Conservation (phyloP, 2,888 invertebrate genomes). For the Alentia gelatinosa region DNA sequence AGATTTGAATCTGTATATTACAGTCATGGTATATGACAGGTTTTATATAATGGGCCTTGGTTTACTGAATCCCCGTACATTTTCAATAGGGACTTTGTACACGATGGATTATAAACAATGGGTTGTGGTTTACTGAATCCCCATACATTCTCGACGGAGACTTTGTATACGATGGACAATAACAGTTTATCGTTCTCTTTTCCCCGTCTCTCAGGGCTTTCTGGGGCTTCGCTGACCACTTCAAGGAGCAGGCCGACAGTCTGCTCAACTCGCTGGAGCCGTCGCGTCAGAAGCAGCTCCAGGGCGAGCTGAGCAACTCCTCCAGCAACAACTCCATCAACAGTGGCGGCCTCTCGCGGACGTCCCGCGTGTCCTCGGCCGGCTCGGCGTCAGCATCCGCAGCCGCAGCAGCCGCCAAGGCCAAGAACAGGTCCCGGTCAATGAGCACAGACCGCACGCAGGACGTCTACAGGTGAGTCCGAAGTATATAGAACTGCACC, state of each 20-base stretch:
- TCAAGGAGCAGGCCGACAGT: conserved; percentile 93
- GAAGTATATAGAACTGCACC: no score
- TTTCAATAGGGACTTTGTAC: no score
- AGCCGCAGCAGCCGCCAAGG: neutral
- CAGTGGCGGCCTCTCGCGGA: conserved; percentile 64
- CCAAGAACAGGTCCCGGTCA: conserved; percentile 60
- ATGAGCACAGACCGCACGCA: conserved; percentile 60
- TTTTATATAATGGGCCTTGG: neutral
- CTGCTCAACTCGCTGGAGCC: conserved; percentile 91
- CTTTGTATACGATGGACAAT: neutral
- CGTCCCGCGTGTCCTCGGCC: conserved; percentile 16
- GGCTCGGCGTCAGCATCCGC: neutral
- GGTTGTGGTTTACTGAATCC: no score
- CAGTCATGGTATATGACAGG: no score
- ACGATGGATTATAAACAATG: no score
- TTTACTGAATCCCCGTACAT: no score
- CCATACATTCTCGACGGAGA: no score
- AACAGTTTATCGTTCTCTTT: neutral
- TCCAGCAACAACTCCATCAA: conserved; percentile 81
- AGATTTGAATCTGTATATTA: no score
- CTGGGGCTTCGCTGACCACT: conserved; percentile 93
- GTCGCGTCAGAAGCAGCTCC: conserved; percentile 86
- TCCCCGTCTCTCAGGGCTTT: conserved; percentile 86
- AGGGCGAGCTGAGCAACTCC: conserved; percentile 82
- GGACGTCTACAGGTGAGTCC: neutral